Evolutionary conservation across 2,888 invertebrate genomes (phyloP).

Genomic region (Metellina segmentata): DNA sequence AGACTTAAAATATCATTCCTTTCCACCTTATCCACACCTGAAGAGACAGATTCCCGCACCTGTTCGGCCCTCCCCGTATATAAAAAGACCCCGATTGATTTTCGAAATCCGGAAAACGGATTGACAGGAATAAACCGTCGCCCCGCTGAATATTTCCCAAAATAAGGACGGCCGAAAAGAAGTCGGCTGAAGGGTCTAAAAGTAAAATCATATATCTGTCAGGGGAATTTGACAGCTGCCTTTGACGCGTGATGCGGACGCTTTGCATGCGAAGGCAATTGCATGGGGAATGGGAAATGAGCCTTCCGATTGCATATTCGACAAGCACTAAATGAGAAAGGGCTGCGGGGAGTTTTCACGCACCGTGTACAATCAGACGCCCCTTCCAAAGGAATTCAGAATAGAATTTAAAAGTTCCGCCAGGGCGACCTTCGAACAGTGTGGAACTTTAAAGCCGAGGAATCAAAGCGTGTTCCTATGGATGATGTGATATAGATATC

Average conservation of each 20-base stretch:
- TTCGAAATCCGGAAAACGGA: background rate
- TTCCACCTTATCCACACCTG: too few species aligned
- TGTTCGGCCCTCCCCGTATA: background rate
- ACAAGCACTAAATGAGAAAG: background rate
- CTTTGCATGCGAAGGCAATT: background rate
- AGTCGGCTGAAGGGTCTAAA: background rate
- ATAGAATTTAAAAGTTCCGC: background rate
- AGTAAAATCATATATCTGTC: slow-evolving; percentile 36
- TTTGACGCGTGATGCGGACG: slow-evolving; percentile 5
- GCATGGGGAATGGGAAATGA: slow-evolving; percentile 12
- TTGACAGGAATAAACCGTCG: slow-evolving; percentile 20
- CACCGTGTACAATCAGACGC: too few species aligned
- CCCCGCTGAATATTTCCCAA: background rate
- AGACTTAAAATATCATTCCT: too few species aligned
- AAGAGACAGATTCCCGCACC: background rate
- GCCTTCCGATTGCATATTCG: background rate
- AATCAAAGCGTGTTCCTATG: too few species aligned
- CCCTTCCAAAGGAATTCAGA: background rate
- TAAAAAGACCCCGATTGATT: background rate
- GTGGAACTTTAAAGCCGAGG: too few species aligned
- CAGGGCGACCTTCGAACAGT: background rate
- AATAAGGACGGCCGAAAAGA: background rate
- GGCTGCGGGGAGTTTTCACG: background rate
- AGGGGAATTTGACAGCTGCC: slow-evolving; percentile 14
- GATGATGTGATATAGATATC: too few species aligned